Evolutionary conservation across 2,113 vertebrate genomes (phyloP), one percentile per base, ranked within the genome.

Genomic region (Indicator indicator): DNA sequence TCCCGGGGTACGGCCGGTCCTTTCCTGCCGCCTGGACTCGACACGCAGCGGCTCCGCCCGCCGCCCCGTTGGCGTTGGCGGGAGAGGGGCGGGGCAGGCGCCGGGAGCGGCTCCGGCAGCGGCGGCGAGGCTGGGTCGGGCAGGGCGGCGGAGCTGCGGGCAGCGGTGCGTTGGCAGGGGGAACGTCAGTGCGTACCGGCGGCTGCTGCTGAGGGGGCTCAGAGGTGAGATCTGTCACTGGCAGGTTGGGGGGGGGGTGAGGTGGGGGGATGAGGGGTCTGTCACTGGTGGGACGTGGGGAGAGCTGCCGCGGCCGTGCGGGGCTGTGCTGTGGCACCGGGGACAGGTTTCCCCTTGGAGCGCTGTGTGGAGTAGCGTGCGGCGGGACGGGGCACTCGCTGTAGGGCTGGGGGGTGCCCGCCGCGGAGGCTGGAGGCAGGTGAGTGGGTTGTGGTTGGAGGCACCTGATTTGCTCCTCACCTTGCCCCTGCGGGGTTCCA

Each of bases 51-150:
- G 81, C 86, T 60, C 94, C 88, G 52, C 93, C 90, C 80, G 94
- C 74, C 60, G 94, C 92, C 92, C 85, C 77, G 89, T 88, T 93
- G 94, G 87, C 94, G 90, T 93, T 89, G 86, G 78, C 16, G 90
- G 40, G 17, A 71, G 48, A 23, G 83, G 82, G 84, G 91, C 84
- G 91, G 94, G 79, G 84, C 78, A 13, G 76, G 55, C 2, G 17
- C 33, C 52, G 50, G 56, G 24, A 46, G 84, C 32, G 73, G 73
- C 63, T 28, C 46, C 30, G 52, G 76, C 42, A 5, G 60, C 54
- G 52, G 26, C 54, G 27, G 40, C 12, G 19, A 30, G 48, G 26
- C 42, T 16, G 72, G 55, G 27, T 18, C 9, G n/a, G 26, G 40
- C 32, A 5, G 40, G n/a, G n/a, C 52, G 6, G 26, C 62, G 36